phyloP scores from a whole-genome alignment of 2,113 vertebrate species.

The Myodes glareolus region DNA sequence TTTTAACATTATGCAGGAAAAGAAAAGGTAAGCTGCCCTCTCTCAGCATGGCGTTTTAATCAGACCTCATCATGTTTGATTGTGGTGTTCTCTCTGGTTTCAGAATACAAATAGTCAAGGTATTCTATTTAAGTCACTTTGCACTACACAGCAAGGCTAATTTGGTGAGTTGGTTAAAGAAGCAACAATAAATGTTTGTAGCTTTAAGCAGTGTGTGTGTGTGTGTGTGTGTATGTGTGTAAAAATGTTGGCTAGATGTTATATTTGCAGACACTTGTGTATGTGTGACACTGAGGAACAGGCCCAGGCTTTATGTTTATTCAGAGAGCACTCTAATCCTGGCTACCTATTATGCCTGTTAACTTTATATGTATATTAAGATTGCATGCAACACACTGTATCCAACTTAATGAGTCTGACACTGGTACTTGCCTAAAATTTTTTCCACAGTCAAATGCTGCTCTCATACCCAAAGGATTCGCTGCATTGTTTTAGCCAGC shows the following conservation, averaged over 20 bases:
- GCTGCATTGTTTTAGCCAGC: background rate
- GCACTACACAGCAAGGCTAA: background rate
- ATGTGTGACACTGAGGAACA: background rate
- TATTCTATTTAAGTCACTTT: background rate
- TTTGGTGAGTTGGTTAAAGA: background rate
- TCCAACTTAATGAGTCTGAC: background rate
- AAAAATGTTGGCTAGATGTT: background rate
- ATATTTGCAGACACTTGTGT: background rate
- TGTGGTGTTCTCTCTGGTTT: background rate
- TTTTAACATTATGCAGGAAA: constrained; percentile 4
- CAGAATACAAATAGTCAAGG: background rate
- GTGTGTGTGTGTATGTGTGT: background rate
- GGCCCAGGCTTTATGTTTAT: background rate
- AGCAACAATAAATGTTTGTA: background rate
- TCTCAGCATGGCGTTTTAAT: background rate
- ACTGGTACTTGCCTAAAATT: background rate
- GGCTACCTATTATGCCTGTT: background rate
- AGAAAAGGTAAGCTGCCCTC: background rate
- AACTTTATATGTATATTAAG: background rate
- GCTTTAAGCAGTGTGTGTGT: background rate
- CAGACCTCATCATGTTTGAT: background rate
- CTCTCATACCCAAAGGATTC: background rate
- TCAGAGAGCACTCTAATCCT: background rate
- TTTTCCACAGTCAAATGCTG: background rate
- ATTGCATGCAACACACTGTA: background rate